A percentile compares a stretch with the other conserved stretches of the same genome.
phyloP scores from a whole-genome alignment of 1,140 invertebrate genomes.

The Drosophila equinoxialis region DNA sequence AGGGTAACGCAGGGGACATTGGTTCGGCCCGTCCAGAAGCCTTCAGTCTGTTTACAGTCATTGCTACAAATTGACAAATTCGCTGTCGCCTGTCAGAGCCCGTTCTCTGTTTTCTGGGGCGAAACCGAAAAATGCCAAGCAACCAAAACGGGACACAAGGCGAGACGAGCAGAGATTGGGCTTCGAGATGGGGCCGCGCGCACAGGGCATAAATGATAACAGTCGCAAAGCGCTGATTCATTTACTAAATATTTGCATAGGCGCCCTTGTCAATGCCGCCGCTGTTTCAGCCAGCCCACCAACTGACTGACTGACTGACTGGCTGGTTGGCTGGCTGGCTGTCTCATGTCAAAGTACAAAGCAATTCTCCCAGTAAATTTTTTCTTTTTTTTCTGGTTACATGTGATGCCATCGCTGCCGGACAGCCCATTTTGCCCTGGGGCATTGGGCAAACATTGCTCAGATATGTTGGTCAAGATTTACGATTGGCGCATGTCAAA shows the following conservation, averaged over 20 bases:
- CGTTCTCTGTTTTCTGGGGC: constrained; percentile 23
- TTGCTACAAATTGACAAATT: constrained; percentile 82
- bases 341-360: constrained; percentile 62
- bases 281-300: constrained; percentile 37
- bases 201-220: constrained; percentile 75
- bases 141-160: constrained; percentile 37
- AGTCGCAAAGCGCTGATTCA: constrained; percentile 82
- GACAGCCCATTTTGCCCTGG: not conserved
- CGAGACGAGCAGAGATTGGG: not conserved
- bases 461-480: constrained; percentile 82
- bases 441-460: constrained; percentile 69
- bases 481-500: constrained; percentile 82
- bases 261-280: constrained; percentile 81
- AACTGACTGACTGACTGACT: constrained; percentile 13
- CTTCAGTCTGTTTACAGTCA: constrained; percentile 75
- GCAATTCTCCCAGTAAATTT: constrained; percentile 57
- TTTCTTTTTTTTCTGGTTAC: constrained; percentile 20
- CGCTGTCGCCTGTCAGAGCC: constrained; percentile 66
- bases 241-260: constrained; percentile 83
- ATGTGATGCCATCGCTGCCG: not conserved
- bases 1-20: not conserved
- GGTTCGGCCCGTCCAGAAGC: constrained; percentile 3
- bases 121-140: constrained; percentile 25
- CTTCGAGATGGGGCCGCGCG: not conserved
- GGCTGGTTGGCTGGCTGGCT: not conserved